Conservation (phyloP, 2,113 vertebrate species). For the Ctenodactylus gundi region DNA sequence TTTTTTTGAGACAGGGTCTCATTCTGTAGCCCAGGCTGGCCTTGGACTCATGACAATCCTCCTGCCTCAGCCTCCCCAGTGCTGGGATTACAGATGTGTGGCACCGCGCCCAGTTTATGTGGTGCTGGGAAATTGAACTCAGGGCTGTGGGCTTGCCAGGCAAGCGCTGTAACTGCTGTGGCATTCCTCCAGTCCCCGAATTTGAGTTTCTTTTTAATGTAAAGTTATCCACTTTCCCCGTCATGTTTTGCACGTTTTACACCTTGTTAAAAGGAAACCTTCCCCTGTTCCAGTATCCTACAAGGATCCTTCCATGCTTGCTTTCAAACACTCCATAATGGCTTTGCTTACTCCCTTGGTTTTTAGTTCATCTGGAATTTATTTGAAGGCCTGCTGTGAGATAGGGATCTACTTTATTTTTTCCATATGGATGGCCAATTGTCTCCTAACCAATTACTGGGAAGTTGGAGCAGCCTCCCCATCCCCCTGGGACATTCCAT, state of each 20-base stretch:
- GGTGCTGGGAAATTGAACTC: too few species aligned
- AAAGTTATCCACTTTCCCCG: not conserved
- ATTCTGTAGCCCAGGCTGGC: too few species aligned
- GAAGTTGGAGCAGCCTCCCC: not conserved
- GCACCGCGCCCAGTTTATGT: too few species aligned
- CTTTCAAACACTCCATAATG: not conserved
- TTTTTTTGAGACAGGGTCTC: not conserved
- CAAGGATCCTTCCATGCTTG: not conserved
- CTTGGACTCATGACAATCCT: not conserved
- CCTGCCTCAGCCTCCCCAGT: not conserved
- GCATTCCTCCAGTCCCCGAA: too few species aligned
- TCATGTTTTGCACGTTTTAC: not conserved
- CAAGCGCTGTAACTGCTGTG: too few species aligned
- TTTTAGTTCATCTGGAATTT: constrained; percentile 60
- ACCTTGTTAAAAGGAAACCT: not conserved
- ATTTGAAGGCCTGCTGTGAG: constrained; percentile 48
- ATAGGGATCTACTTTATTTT: constrained; percentile 57
- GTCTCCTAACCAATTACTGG: not conserved
- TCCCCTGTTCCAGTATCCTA: not conserved
- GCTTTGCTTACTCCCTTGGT: not conserved
- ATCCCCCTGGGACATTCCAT: not conserved
- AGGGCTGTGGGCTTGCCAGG: too few species aligned
- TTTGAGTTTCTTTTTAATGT: too few species aligned
- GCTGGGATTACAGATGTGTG: too few species aligned
- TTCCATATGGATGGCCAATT: constrained; percentile 62